These are phyloP conservation scores for Procavia capensis DNA, from an alignment of 2,113 vertebrate species.

Conservation along the genomic window DNA sequence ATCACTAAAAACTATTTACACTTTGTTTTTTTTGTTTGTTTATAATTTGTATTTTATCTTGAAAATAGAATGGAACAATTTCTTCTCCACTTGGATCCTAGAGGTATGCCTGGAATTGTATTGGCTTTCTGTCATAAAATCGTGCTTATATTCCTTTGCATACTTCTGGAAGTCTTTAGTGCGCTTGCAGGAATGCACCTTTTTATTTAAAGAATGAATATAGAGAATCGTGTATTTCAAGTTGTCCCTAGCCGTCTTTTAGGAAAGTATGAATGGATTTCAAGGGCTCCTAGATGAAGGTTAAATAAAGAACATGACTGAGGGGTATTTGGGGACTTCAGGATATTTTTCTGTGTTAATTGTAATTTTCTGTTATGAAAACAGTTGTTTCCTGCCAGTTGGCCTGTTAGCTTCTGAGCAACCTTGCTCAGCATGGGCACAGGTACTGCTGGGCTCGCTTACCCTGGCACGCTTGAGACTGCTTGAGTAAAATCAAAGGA, in stretches of 20 bases:
- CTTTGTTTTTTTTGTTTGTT: background rate
- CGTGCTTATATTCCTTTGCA: background rate
- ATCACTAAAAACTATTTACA: background rate
- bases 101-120: background rate
- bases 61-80: background rate
- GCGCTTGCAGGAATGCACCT: slow-evolving; percentile 45
- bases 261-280: slow-evolving; percentile 56
- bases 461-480: background rate
- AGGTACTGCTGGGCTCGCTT: background rate
- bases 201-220: slow-evolving; percentile 57
- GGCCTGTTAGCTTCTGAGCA: slow-evolving; percentile 84
- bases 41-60: slow-evolving; percentile 33
- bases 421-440: slow-evolving; percentile 82
- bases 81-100: slow-evolving; percentile 20
- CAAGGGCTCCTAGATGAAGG: slow-evolving; percentile 75
- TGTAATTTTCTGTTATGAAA: slow-evolving; percentile 74
- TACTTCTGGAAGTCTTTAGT: slow-evolving; percentile 34
- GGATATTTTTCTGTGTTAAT: slow-evolving; percentile 72
- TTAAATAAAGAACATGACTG: slow-evolving; percentile 73
- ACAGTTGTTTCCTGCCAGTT: slow-evolving; percentile 76
- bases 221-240: slow-evolving; percentile 72
- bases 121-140: slow-evolving; percentile 47
- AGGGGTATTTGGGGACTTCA: slow-evolving; percentile 66
- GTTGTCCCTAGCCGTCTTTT: slow-evolving; percentile 65
- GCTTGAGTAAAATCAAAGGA: slow-evolving; percentile 74